Conservation (phyloP, 2,113 vertebrate genomes). For the Ictalurus furcatus region DNA sequence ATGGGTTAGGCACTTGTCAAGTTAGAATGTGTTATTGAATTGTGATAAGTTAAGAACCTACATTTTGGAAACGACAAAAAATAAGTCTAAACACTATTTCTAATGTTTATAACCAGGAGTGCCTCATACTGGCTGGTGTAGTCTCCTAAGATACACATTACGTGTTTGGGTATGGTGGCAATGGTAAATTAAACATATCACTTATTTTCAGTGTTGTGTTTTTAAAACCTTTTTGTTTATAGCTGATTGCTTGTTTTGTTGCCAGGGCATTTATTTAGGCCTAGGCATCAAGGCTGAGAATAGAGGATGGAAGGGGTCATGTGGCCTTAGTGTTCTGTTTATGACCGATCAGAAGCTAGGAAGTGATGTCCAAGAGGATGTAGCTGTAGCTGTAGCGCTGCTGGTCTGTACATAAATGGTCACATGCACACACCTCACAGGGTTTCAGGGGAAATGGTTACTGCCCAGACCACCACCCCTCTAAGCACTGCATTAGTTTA, state of each 20-base stretch:
- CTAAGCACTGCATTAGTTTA: background rate
- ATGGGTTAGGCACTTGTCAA: background rate
- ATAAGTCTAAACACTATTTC: background rate
- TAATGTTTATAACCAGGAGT: background rate
- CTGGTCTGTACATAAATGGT: background rate
- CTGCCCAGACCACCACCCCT: background rate
- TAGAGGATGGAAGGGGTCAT: slow-evolving; percentile 24
- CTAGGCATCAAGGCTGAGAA: background rate
- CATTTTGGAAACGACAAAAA: background rate
- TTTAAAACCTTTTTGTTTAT: background rate
- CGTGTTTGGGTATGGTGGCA: background rate
- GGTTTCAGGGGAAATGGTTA: slow-evolving; percentile 20
- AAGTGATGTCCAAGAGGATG: slow-evolving; percentile 41
- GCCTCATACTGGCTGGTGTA: background rate
- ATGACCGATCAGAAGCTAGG: slow-evolving; percentile 38
- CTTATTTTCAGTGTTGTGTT: background rate
- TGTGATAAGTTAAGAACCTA: background rate
- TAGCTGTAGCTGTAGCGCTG: background rate
- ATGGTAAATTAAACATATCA: background rate
- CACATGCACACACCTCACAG: slow-evolving; percentile 8
- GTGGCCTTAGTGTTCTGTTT: slow-evolving; percentile 34
- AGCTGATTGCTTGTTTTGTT: background rate
- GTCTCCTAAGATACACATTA: background rate
- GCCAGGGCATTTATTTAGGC: background rate
- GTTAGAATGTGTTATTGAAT: background rate